phyloP scores from a whole-genome alignment of 2,888 invertebrate species.

The Miltochrista miniata region DNA sequence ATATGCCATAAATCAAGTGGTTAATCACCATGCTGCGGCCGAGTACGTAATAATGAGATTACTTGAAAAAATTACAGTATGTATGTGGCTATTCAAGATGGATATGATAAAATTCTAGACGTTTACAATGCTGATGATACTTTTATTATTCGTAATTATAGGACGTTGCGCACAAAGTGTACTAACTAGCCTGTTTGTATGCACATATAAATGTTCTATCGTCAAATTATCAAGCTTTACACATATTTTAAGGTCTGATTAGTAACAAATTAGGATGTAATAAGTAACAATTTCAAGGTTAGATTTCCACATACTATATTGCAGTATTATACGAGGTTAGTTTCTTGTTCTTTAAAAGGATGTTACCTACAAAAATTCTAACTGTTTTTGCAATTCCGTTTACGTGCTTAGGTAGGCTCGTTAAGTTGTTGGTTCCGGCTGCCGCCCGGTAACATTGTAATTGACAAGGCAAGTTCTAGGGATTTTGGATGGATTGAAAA shows the following conservation, averaged over 20 bases:
- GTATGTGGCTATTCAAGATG: conserved; percentile 52
- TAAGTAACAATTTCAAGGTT: too few species aligned
- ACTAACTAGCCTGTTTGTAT: background rate
- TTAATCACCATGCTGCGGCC: conserved; percentile 75
- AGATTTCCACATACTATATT: too few species aligned
- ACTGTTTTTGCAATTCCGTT: too few species aligned
- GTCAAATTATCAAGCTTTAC: too few species aligned
- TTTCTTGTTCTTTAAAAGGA: too few species aligned
- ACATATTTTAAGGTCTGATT: background rate
- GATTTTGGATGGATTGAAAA: too few species aligned
- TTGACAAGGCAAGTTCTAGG: too few species aligned
- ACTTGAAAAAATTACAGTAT: conserved; percentile 74
- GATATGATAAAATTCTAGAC: conserved; percentile 56
- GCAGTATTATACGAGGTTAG: too few species aligned
- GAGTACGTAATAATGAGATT: conserved; percentile 78
- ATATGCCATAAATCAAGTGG: conserved; percentile 79
- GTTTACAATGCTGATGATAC: conserved; percentile 40
- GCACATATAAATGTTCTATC: background rate
- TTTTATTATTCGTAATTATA: conserved; percentile 32
- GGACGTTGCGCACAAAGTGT: background rate
- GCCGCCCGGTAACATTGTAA: too few species aligned
- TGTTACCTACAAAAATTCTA: too few species aligned
- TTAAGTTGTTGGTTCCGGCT: too few species aligned
- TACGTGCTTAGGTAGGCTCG: too few species aligned
- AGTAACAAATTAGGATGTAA: background rate